These are phyloP conservation scores for Catocala fraxini DNA, from an alignment of 2,888 invertebrate genomes.

Conservation along the genomic window DNA sequence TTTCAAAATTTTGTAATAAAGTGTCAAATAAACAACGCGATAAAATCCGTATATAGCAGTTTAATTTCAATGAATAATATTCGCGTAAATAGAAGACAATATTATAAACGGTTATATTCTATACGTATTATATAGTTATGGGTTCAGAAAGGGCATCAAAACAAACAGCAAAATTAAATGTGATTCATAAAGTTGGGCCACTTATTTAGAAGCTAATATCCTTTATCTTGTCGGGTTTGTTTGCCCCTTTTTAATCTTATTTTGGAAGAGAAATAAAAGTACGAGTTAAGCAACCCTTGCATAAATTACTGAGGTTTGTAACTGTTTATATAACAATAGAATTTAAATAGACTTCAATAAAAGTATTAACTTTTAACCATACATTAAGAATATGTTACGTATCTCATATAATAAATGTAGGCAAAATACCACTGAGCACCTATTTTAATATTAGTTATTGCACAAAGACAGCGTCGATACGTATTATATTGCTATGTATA, in stretches of 20 bases:
- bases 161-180: conserved; percentile 61
- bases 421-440: too few relatives aligned
- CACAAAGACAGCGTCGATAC: too few relatives aligned
- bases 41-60: too few relatives aligned
- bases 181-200: conserved; percentile 61
- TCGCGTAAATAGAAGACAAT: too few relatives aligned
- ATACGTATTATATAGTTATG: conserved; percentile 26
- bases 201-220: conserved; percentile 55
- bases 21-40: too few relatives aligned
- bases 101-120: conserved; percentile 19
- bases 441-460: too few relatives aligned
- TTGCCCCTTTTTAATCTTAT: conserved; percentile 57
- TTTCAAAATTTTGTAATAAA: too few relatives aligned
- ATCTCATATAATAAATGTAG: too few relatives aligned
- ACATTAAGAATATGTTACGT: too few relatives aligned
- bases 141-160: conserved; percentile 43
- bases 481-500: too few relatives aligned
- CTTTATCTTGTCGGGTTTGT: conserved; percentile 59
- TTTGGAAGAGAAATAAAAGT: conserved; percentile 39
- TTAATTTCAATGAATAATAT: too few relatives aligned
- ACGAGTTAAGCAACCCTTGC: conserved; percentile 6
- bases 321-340: conserved; percentile 5
- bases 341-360: background rate
- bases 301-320: conserved; percentile 19
- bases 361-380: background rate